Conservation (phyloP, 2,797 vertebrate genomes). For the Chiroxiphia lanceolata region DNA sequence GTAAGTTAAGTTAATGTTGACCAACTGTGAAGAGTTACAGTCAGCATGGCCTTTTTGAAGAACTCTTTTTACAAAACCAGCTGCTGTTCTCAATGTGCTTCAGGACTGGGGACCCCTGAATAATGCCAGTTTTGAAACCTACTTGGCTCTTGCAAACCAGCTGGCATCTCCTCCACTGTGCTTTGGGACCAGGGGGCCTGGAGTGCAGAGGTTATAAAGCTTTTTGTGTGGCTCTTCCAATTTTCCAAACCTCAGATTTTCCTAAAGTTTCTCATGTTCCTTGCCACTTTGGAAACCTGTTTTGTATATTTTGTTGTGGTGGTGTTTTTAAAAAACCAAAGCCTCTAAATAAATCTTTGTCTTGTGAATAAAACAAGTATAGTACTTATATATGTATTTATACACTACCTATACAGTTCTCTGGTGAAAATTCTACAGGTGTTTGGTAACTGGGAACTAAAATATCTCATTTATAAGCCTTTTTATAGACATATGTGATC, state of each 20-base stretch:
- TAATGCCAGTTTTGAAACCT: not conserved
- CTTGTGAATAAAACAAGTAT: not conserved
- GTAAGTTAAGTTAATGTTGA: not conserved
- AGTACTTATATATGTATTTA: not conserved
- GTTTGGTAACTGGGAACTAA: not conserved
- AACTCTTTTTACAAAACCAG: not conserved
- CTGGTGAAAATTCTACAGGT: not conserved
- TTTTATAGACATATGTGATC: not conserved
- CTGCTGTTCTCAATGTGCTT: not conserved
- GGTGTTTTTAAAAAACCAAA: not conserved
- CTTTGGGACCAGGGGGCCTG: not conserved
- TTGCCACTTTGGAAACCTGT: not conserved
- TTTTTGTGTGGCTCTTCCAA: not conserved
- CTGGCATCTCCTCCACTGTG: not conserved
- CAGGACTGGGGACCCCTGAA: not conserved
- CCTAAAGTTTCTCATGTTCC: not conserved
- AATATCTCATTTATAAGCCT: not conserved
- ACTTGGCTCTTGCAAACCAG: not conserved
- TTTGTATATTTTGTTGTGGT: not conserved
- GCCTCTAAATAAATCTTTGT: not conserved
- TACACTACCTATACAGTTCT: not conserved
- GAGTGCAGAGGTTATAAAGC: not conserved
- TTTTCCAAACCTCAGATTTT: conserved; percentile 37
- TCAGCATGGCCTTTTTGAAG: not conserved
- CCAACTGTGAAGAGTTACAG: not conserved